Evolutionary conservation across 2,113 vertebrate genomes (phyloP).

Genomic region (Cinclus cinclus): DNA sequence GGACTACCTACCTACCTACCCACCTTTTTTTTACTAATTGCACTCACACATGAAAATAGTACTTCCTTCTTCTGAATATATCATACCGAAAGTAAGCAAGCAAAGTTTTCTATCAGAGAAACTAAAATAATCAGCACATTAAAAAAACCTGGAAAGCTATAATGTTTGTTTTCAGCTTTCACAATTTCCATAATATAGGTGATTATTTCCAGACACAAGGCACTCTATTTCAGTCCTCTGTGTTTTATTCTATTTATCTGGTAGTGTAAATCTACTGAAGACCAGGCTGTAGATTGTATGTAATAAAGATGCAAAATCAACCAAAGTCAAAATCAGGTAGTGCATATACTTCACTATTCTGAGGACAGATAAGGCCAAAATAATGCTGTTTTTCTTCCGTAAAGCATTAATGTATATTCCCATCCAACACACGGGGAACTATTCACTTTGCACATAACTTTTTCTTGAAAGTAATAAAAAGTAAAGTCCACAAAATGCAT

Average conservation of each 20-base stretch:
- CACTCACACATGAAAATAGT: not conserved
- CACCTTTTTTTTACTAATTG: not conserved
- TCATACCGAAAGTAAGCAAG: not conserved
- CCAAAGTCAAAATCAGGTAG: not conserved
- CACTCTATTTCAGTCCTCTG: not conserved
- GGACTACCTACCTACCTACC: not conserved
- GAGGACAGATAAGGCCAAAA: not conserved
- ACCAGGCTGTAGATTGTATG: not conserved
- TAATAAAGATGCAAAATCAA: constrained; percentile 1
- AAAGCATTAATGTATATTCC: not conserved
- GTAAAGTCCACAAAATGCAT: not conserved
- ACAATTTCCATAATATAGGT: not conserved
- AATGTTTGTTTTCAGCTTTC: constrained; percentile 1
- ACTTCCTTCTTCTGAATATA: not conserved
- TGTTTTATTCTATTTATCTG: not conserved
- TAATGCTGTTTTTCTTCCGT: not conserved
- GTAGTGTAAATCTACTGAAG: not conserved
- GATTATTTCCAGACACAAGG: not conserved
- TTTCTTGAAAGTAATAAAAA: not conserved
- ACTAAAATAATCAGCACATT: not conserved
- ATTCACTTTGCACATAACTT: not conserved
- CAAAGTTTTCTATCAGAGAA: not conserved
- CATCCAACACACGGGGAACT: not conserved
- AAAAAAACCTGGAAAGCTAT: not conserved
- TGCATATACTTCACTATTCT: not conserved